Evolutionary conservation across 2,888 invertebrate species (phyloP), one percentile per base, ranked within the genome.

Genomic region (Dryocosmus kuriphilus): DNA sequence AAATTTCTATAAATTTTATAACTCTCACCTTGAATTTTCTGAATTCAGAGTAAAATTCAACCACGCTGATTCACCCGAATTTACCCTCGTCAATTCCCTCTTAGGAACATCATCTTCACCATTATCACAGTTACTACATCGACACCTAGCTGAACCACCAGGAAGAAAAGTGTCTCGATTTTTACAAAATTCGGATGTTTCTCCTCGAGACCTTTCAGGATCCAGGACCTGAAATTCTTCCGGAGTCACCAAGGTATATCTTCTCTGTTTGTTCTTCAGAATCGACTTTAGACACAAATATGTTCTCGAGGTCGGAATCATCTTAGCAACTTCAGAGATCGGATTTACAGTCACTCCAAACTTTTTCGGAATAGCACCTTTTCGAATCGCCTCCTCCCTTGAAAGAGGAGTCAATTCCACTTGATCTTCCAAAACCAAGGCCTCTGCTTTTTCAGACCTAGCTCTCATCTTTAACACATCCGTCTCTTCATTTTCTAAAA

Each of bases 261-360:
- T 82, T 5, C 91, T 82, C 4, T 86, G 87, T 57, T 90, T 89
- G 80, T 89, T 90, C 73, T 90, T 91, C 1, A 91, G 82, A n/a
- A 91, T 91, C 14, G 91, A 90, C 77, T 89, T 91, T 1, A 90
- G 81, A 76, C 90, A 91, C 75, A 89, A 88, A 62, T 90, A 90
- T 9, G 90, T 91, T 51, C 87, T 88, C 4, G 91, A 90, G 19
- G 81, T 84, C 0, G 90, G 86, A 19, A 88, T 81, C 16, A 83
- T 85, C 24, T 84, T 84, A 41, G 80, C 80, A 3, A 86, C 86
- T 27, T 85, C 85, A 24, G 86, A 82, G 77, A 88, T 85, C 0
- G 89, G 88, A 81, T 89, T 90, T n/a, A 88, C 86, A 19, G 87
- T 87, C 0, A 89, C 84, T 61, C 87, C 46, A 3, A 77, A 81